Conservation (phyloP, 2,888 invertebrate species). For the Pardosa pseudoannulata region DNA sequence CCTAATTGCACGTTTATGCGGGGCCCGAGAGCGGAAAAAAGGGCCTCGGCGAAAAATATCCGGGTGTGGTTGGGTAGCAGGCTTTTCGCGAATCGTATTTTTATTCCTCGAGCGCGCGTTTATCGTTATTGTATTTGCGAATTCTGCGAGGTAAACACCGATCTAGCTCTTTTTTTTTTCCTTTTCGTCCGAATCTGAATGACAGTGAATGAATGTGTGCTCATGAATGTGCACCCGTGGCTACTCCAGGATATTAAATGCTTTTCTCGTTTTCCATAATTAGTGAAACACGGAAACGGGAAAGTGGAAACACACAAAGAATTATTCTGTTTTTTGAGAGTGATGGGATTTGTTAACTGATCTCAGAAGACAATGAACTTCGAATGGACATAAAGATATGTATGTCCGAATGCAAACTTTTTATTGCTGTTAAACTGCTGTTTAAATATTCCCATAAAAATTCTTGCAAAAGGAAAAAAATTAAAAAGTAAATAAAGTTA, state of each 20-base stretch:
- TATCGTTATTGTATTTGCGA: neutral
- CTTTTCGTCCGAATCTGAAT: neutral
- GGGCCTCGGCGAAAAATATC: constrained; percentile 39
- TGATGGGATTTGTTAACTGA: neutral
- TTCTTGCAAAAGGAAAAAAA: too few relatives aligned
- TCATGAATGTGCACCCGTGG: constrained; percentile 13
- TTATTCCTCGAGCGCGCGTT: neutral
- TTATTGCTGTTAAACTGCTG: too few relatives aligned
- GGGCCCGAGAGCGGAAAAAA: constrained; percentile 25
- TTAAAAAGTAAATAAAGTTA: too few relatives aligned
- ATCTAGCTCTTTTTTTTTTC: neutral
- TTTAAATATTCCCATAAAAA: too few relatives aligned
- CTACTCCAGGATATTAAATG: neutral
- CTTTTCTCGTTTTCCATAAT: neutral
- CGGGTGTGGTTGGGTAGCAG: constrained; percentile 50
- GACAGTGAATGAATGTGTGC: neutral
- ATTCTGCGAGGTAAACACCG: constrained; percentile 27
- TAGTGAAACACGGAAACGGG: neutral
- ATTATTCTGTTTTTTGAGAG: neutral
- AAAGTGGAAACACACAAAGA: neutral
- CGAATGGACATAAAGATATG: too few relatives aligned
- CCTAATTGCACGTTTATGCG: constrained; percentile 54
- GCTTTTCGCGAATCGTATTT: neutral
- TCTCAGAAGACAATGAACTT: neutral
- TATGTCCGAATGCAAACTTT: too few relatives aligned